phyloP scores from a whole-genome alignment of 1,140 invertebrate genomes.

The Drosophila miranda region DNA sequence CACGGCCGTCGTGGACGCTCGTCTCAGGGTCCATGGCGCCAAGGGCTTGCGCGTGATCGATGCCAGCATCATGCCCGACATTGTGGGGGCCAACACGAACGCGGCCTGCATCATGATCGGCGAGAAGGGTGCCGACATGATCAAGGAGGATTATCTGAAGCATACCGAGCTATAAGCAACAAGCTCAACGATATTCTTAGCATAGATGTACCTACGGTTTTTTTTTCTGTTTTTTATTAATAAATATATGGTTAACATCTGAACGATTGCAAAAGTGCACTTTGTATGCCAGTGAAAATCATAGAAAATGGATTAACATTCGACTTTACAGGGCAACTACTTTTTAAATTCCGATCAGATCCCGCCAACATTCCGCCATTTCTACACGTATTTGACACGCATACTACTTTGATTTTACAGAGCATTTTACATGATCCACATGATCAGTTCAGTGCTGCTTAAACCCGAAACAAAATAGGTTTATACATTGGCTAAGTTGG shows the following conservation, averaged over 20 bases:
- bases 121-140: slow-evolving; percentile 89
- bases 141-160: slow-evolving; percentile 84
- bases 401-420: too few species aligned
- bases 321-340: too few species aligned
- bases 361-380: too few species aligned
- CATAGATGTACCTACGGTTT: not conserved
- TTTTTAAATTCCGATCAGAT: too few species aligned
- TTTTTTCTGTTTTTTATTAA: slow-evolving; percentile 18
- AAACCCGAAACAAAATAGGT: not conserved
- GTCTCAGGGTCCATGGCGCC: slow-evolving; percentile 87
- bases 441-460: not conserved
- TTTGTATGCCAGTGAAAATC: too few species aligned
- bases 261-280: not conserved
- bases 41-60: slow-evolving; percentile 89
- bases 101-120: slow-evolving; percentile 90
- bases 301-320: too few species aligned
- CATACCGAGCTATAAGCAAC: slow-evolving; percentile 65
- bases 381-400: too few species aligned
- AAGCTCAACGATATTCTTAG: slow-evolving; percentile 27
- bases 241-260: slow-evolving; percentile 3
- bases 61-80: slow-evolving; percentile 90
- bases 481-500: not conserved
- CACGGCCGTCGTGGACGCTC: slow-evolving; percentile 86
- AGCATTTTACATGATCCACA: too few species aligned
- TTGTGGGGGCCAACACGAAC: slow-evolving; percentile 89